phyloP scores from a whole-genome alignment of 30 jellyfish, hydroid and myxozoan species.

The Hydractinia echinata region DNA sequence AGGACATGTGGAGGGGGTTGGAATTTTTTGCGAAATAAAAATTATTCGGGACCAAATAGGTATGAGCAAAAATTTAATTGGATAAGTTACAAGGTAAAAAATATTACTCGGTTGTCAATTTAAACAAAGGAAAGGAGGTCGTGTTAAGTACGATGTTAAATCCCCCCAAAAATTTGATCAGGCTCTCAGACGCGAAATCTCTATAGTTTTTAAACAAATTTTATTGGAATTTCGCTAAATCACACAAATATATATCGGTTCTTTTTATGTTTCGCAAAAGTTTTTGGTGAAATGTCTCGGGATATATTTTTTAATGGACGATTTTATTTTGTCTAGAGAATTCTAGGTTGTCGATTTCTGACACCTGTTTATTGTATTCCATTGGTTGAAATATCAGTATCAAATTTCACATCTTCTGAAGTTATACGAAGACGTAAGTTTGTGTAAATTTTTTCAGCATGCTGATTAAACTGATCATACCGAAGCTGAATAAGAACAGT shows the following conservation, averaged over 20 bases:
- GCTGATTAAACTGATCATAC: too few species aligned
- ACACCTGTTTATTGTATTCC: constrained; percentile 58
- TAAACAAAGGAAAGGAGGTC: too few species aligned
- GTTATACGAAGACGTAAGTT: constrained; percentile 30
- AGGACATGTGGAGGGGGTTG: neutral
- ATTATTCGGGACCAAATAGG: neutral
- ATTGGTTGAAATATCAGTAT: constrained; percentile 28
- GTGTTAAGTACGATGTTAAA: too few species aligned
- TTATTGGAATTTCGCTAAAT: too few species aligned
- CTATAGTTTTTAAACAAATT: too few species aligned
- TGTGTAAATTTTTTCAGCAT: too few species aligned
- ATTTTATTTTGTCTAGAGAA: constrained; percentile 31
- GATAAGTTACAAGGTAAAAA: neutral
- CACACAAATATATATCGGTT: too few species aligned
- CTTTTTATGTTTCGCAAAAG: too few species aligned
- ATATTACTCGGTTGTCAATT: neutral
- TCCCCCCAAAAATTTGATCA: too few species aligned
- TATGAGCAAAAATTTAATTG: neutral
- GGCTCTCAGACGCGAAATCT: too few species aligned
- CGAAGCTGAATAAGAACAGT: too few species aligned
- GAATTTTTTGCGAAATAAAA: neutral
- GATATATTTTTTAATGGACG: too few species aligned
- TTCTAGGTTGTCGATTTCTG: constrained; percentile 59
- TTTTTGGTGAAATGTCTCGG: neutral
- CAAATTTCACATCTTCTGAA: constrained; percentile 36